Percentiles rank a stretch among this genome's conserved stretches.
These are phyloP conservation scores for Drosophila nebulosa DNA, from an alignment of 1,140 invertebrate genomes.

Conservation along the genomic window DNA sequence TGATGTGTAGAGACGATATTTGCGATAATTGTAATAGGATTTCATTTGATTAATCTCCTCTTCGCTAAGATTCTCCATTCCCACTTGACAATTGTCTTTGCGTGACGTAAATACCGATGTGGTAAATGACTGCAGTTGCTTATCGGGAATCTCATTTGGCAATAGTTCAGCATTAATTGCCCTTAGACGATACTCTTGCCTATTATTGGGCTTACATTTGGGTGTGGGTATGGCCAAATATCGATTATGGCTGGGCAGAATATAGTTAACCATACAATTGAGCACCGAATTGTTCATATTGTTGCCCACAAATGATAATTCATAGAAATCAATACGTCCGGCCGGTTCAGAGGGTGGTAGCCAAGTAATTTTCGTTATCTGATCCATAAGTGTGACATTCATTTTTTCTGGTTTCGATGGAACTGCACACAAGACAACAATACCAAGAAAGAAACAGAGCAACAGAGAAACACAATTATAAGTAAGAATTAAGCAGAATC, in stretches of 20 bases:
- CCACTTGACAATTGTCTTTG: not conserved
- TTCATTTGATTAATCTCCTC: conserved; percentile 7
- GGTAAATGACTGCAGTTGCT: not conserved
- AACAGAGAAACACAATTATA: not conserved
- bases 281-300: conserved; percentile 26
- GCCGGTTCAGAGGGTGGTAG: conserved; percentile 31
- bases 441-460: not conserved
- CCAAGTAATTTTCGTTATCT: conserved; percentile 43
- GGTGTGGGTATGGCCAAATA: conserved; percentile 40
- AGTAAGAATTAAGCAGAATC: too few relatives aligned
- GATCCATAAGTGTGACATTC: conserved; percentile 24
- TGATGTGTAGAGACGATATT: conserved; percentile 41
- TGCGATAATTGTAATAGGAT: conserved; percentile 5
- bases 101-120: not conserved
- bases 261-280: conserved; percentile 23
- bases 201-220: conserved; percentile 36
- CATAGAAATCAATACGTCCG: conserved; percentile 54
- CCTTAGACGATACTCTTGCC: conserved; percentile 48
- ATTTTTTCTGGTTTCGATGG: conserved; percentile 34
- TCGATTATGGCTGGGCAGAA: conserved; percentile 27
- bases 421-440: conserved; percentile 20
- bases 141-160: not conserved
- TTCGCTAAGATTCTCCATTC: conserved; percentile 4
- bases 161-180: conserved; percentile 52
- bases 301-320: conserved; percentile 40